Evolutionary conservation across 1,140 invertebrate genomes (phyloP).

Genomic region (Neodiprion virginianus): DNA sequence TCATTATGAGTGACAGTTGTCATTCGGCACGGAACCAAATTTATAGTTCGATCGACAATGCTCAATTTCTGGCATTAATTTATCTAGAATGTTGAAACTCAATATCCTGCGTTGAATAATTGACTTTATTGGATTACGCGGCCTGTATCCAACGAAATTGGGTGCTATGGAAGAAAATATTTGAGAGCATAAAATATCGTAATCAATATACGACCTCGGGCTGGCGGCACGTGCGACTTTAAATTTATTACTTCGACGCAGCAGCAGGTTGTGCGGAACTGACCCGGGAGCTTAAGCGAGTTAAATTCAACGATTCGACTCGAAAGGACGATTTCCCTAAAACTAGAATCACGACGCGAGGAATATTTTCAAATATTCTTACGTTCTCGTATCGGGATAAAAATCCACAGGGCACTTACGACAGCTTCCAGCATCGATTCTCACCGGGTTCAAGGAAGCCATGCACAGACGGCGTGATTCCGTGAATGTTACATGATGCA

Average conservation of each 20-base stretch:
- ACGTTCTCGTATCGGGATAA: no score
- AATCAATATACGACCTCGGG: background rate
- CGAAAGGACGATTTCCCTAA: no score
- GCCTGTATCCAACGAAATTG: background rate
- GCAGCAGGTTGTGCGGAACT: no score
- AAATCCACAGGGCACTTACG: no score
- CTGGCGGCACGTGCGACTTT: conserved; percentile 1
- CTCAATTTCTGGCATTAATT: background rate
- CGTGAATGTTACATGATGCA: background rate
- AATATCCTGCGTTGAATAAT: conserved; percentile 46
- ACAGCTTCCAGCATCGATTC: no score
- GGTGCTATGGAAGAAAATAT: background rate
- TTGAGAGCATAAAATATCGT: background rate
- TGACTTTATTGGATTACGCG: conserved; percentile 49
- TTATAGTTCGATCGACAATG: background rate
- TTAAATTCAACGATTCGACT: no score
- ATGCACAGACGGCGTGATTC: background rate
- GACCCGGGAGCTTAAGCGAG: no score
- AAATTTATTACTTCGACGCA: background rate
- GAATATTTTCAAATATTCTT: no score
- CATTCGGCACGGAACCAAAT: background rate
- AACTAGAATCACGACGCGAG: no score
- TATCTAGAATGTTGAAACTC: conserved; percentile 28
- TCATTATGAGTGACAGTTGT: background rate
- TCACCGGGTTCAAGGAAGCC: no score